Conservation (phyloP, 2,797 vertebrate species). For the Paguma larvata region DNA sequence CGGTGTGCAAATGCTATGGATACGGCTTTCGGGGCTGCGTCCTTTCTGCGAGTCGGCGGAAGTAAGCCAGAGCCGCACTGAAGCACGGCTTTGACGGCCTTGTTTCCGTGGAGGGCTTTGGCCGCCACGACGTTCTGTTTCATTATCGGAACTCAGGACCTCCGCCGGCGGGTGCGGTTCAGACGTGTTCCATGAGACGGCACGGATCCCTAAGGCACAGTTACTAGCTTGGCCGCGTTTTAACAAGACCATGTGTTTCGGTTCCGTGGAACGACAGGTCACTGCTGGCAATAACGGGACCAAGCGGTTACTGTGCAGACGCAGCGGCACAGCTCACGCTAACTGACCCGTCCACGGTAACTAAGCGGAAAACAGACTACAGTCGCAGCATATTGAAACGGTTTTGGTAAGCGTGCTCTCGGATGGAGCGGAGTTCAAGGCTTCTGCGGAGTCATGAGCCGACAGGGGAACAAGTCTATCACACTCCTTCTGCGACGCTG, state of each 20-base stretch:
- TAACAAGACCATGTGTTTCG: slow-evolving; percentile 92
- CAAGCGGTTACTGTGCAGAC: slow-evolving; percentile 90
- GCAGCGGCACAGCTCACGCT: slow-evolving; percentile 86
- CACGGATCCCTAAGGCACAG: slow-evolving; percentile 94
- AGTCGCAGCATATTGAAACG: slow-evolving; percentile 80
- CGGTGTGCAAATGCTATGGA: slow-evolving; percentile 87
- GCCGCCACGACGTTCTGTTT: slow-evolving; percentile 69
- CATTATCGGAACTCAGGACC: slow-evolving; percentile 58
- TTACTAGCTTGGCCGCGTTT: slow-evolving; percentile 87
- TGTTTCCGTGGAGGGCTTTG: slow-evolving; percentile 91
- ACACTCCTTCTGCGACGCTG: slow-evolving; percentile 86
- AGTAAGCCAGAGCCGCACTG: slow-evolving; percentile 91
- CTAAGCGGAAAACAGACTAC: slow-evolving; percentile 82
- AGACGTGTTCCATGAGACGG: slow-evolving; percentile 90
- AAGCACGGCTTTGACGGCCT: slow-evolving; percentile 89
- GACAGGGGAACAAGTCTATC: slow-evolving; percentile 88
- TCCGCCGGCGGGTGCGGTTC: slow-evolving; percentile 86
- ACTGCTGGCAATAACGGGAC: slow-evolving; percentile 86
- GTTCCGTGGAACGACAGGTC: slow-evolving; percentile 87
- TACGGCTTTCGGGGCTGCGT: slow-evolving; percentile 86
- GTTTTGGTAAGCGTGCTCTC: slow-evolving; percentile 87
- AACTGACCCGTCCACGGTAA: slow-evolving; percentile 79
- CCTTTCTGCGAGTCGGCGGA: background rate
- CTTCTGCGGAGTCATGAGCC: slow-evolving; percentile 88
- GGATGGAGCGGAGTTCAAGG: slow-evolving; percentile 88